Conservation (phyloP, 2,888 invertebrate species). For the Drepana falcataria region DNA sequence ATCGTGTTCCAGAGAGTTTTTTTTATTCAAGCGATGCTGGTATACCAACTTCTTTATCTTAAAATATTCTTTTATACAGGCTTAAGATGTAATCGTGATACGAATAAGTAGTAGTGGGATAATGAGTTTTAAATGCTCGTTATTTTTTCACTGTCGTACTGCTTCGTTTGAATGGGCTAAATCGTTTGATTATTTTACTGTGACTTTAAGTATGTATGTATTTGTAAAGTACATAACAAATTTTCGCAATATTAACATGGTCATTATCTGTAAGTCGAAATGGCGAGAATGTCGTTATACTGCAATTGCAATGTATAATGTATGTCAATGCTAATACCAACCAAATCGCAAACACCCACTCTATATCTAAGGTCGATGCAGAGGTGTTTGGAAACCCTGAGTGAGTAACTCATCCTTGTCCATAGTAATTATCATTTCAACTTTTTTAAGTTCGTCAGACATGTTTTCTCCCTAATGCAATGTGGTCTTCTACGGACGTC, state of each 20-base stretch:
- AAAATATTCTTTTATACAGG: no score
- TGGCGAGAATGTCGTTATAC: conserved; percentile 41
- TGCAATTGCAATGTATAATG: conserved; percentile 49
- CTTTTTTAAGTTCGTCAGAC: no score
- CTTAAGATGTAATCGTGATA: no score
- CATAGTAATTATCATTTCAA: background rate
- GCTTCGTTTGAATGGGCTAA: background rate
- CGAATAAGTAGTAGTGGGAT: no score
- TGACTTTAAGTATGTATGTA: no score
- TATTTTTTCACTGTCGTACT: background rate
- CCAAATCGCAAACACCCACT: conserved; percentile 48
- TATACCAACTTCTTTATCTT: no score
- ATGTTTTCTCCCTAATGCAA: no score
- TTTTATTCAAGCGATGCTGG: no score
- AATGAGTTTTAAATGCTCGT: background rate
- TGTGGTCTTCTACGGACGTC: no score
- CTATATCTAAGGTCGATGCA: conserved; percentile 48
- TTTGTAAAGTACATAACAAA: conserved; percentile 7
- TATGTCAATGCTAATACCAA: conserved; percentile 68
- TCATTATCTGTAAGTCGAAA: conserved; percentile 41
- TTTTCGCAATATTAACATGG: conserved; percentile 35
- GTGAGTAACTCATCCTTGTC: conserved; percentile 36
- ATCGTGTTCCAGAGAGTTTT: no score
- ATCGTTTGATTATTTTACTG: background rate
- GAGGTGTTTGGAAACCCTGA: conserved; percentile 43